Evolutionary conservation across 2,888 invertebrate species (phyloP).

Genomic region (Ganaspis brasiliensis): DNA sequence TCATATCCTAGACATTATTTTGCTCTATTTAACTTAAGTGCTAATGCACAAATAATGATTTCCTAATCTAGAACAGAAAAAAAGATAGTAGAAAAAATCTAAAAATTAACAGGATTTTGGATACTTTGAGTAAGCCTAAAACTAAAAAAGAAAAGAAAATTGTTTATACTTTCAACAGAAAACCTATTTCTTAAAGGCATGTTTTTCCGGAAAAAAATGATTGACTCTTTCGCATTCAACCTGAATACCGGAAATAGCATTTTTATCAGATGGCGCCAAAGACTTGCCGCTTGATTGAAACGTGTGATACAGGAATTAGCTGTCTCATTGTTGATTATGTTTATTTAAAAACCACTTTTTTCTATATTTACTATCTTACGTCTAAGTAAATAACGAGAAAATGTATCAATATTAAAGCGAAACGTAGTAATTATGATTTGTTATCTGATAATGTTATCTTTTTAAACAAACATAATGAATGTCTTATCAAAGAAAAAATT

Average conservation of each 20-base stretch:
- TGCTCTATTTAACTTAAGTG: background rate
- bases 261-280: constrained; percentile 33
- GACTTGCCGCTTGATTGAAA: constrained; percentile 34
- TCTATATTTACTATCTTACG: too few species aligned
- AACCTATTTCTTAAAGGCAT: background rate
- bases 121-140: too few species aligned
- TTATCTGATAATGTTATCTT: too few species aligned
- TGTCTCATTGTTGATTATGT: constrained; percentile 5
- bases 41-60: background rate
- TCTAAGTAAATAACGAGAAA: too few species aligned
- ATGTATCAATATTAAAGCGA: background rate
- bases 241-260: constrained; percentile 21
- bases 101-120: too few species aligned
- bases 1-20: background rate
- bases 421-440: background rate
- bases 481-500: too few species aligned
- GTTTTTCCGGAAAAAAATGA: background rate
- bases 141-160: too few species aligned
- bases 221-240: background rate
- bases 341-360: background rate
- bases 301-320: constrained; percentile 16
- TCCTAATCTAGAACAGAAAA: too few species aligned
- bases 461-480: too few species aligned
- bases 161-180: too few species aligned
- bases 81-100: too few species aligned